Base-by-base conservation (phyloP, 2,797 vertebrate species). In the Brachyalestes nurse region DNA sequence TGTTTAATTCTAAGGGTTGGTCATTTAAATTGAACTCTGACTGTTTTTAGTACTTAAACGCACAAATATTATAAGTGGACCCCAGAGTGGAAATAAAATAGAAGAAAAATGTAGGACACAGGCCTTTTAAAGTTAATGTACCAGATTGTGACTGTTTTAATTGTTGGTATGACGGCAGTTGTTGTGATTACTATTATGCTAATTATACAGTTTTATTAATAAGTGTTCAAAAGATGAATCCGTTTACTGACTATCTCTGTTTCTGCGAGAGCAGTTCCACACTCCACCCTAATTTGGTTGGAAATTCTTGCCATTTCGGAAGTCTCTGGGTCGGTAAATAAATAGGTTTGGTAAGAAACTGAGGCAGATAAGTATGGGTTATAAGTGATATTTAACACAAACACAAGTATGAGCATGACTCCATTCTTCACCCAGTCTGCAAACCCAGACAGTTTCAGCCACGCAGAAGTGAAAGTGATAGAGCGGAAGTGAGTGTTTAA, bases 401-500 rank as follows among this genome's bases (percentile, higher is more conserved):
- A 8, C 61, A 34, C 14, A 4, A 28, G 23, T 34, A 19, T 40
- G 34, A 34, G 6, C 1, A 10, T 1, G 62, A 38, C 61, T 17
- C 12, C 17, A 4, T 17, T 65, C 62, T 40, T 40, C 62, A 65
- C 62, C 28, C 62, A 65, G 28, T 40, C 34, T 40, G 16, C 34
- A 40, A 19, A 65, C 16, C 28, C 62, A 65, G 28, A 65, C 67
- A 62, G 76, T 71, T 74, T 79, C 60, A 72, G 72, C 51, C 55
- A 71, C 64, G 34, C 75, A 88, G 90, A 92, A 89, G 84, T 82
- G 91, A 91, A 85, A 90, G 82, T 77, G n/a, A 53, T 17, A 25
- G 71, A 61, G 62, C 83, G 87, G 90, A 92, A 92, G 87, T 87
- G 87, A 91, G 87, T 70, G 6, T 85, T 61, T 80, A 77, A 87